A percentile compares a stretch with the other conserved stretches of the same genome.
Evolutionary conservation across 2,113 vertebrate species (phyloP).

Genomic region (Cryptotis parvus): DNA sequence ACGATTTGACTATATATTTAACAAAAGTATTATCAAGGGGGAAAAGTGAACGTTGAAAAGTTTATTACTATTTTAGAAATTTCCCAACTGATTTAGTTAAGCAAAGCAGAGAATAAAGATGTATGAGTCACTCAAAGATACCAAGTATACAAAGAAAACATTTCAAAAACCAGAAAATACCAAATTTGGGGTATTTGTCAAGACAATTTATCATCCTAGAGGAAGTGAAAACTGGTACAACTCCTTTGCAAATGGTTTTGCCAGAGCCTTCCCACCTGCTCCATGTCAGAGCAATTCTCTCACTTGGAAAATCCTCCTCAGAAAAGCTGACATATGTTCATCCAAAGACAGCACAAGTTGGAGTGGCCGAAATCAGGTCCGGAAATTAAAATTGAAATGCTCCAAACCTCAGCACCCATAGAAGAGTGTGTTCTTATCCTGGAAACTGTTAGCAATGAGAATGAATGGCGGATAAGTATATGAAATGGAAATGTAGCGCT

Average conservation of each 20-base stretch:
- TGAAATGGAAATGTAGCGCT: neutral
- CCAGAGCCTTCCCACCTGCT: neutral
- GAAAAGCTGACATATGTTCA: neutral
- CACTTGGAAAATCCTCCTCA: neutral
- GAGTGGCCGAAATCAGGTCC: neutral
- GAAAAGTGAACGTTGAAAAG: neutral
- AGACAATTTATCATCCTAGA: rapidly evolving
- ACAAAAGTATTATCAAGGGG: neutral
- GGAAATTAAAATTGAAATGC: too few relatives aligned
- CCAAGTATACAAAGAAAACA: neutral
- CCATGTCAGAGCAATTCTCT: too few relatives aligned
- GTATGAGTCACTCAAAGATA: neutral
- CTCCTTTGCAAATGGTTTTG: neutral
- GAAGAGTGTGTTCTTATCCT: neutral
- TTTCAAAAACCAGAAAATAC: neutral
- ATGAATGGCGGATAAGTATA: too few relatives aligned
- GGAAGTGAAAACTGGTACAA: neutral
- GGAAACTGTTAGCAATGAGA: neutral
- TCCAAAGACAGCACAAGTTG: neutral
- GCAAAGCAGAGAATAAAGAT: neutral
- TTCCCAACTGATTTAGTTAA: neutral
- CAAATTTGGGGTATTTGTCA: neutral
- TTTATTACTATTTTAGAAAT: neutral
- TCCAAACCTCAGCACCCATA: neutral
- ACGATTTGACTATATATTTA: neutral